These are phyloP conservation scores for Theretra japonica DNA, from an alignment of 2,888 invertebrate species.

Conservation along the genomic window DNA sequence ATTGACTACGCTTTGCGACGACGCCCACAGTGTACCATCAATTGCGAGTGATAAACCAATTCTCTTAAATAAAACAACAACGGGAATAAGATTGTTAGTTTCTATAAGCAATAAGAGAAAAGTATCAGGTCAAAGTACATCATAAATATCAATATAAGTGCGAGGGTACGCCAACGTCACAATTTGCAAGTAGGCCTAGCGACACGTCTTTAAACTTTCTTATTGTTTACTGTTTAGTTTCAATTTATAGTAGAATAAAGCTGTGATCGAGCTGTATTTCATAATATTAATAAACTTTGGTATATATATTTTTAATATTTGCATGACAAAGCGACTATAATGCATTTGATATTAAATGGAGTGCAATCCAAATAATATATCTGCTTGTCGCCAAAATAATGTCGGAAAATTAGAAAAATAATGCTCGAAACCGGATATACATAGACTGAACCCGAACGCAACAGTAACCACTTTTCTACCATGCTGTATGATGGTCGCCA, in stretches of 20 bases:
- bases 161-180: constrained; percentile 26
- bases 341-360: too few species aligned
- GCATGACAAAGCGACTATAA: too few species aligned
- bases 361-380: too few species aligned
- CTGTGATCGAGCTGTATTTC: too few species aligned
- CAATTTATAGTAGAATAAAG: not conserved
- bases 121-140: constrained; percentile 35
- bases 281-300: too few species aligned
- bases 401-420: too few species aligned
- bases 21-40: constrained; percentile 15
- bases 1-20: constrained; percentile 1
- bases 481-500: too few species aligned
- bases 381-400: too few species aligned
- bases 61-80: constrained; percentile 15
- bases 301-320: too few species aligned
- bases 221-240: not conserved
- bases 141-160: constrained; percentile 46
- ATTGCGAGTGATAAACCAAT: constrained; percentile 18
- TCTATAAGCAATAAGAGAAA: constrained; percentile 31
- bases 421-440: too few species aligned
- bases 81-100: constrained; percentile 14
- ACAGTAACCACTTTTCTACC: too few species aligned
- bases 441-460: too few species aligned
- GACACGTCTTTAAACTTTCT: not conserved
- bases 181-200: not conserved